Conservation (phyloP, 2,888 invertebrate species). For the Labia minor region DNA sequence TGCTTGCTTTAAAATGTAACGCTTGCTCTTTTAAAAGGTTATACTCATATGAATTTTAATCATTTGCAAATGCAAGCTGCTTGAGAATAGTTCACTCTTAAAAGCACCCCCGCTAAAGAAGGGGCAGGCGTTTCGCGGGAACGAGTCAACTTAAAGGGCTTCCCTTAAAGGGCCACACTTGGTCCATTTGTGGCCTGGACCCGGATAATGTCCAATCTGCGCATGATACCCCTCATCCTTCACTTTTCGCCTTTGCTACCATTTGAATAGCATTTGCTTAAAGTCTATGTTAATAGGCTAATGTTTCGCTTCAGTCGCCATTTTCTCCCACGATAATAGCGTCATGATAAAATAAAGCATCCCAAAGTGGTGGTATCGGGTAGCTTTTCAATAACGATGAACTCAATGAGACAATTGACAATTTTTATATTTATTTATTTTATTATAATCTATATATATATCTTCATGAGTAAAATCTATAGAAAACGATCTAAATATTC, state of each 20-base stretch:
- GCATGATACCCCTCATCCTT: not conserved
- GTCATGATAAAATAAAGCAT: not conserved
- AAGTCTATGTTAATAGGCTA: not conserved
- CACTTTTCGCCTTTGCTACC: not conserved
- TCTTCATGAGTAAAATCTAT: too few species aligned
- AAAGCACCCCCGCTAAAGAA: too few species aligned
- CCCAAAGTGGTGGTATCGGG: too few species aligned
- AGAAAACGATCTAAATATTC: too few species aligned
- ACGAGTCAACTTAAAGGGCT: not conserved
- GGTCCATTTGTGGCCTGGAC: not conserved
- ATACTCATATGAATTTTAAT: constrained; percentile 4
- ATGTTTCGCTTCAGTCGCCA: not conserved
- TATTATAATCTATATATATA: too few species aligned
- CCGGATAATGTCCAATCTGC: not conserved
- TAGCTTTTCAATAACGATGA: too few species aligned
- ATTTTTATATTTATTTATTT: too few species aligned
- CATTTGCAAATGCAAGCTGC: constrained; percentile 13
- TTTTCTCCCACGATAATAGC: not conserved
- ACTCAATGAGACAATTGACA: too few species aligned
- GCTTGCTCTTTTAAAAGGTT: constrained; percentile 13
- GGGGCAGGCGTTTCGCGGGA: not conserved
- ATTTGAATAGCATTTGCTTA: not conserved
- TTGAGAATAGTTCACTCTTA: not conserved
- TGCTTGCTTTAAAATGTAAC: constrained; percentile 1
- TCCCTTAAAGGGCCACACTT: not conserved